Conservation (phyloP, 37 sponge, comb jelly and placozoan species). For the Beroe forskalii region DNA sequence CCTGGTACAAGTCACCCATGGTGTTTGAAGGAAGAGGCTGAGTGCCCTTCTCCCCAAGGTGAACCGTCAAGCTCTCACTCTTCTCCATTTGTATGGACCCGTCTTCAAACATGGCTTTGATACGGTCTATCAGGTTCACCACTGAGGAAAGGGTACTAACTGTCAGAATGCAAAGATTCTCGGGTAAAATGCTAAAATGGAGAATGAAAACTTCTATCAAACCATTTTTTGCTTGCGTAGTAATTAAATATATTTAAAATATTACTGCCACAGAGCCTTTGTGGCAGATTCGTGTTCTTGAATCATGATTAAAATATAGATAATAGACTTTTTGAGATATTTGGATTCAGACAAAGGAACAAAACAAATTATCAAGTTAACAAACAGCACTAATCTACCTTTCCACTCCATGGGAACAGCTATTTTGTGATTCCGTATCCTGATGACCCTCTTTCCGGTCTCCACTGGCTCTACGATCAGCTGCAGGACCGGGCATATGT, state of each 20-base stretch:
- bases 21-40: background rate
- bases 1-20: conserved; percentile 10
- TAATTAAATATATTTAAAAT: no score
- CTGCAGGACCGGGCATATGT: conserved; percentile 1
- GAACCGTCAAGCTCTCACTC: conserved; percentile 20
- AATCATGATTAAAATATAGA: no score
- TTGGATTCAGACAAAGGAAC: no score
- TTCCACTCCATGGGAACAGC: conserved; percentile 59
- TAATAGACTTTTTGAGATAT: no score
- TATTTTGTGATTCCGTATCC: conserved; percentile 12
- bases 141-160: background rate
- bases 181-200: no score
- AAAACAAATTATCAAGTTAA: background rate
- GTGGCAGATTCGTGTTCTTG: no score
- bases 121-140: conserved; percentile 14
- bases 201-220: no score
- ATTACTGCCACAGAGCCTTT: no score
- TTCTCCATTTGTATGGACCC: background rate
- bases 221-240: no score
- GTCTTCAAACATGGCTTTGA: conserved; percentile 22
- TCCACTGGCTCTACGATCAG: conserved; percentile 39
- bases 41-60: conserved; percentile 7
- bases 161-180: background rate
- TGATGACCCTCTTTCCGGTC: background rate
- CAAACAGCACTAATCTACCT: conserved; percentile 1